phyloP scores from a whole-genome alignment of 2,797 vertebrate species.

The Tokudaia muenninki region DNA sequence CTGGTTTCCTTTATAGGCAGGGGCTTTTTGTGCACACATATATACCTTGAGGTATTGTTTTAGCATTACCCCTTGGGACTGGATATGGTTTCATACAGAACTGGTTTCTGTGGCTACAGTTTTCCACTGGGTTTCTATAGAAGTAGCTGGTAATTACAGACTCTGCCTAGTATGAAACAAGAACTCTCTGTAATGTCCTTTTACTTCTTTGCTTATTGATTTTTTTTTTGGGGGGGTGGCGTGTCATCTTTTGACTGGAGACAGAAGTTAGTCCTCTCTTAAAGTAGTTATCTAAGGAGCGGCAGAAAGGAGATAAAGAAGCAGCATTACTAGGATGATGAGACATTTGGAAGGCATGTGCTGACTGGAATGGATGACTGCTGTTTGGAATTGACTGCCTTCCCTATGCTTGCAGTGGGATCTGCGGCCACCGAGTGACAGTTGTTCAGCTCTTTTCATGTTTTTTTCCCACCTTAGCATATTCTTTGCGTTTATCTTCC shows the following conservation, averaged over 20 bases:
- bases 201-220: conserved; percentile 54
- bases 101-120: background rate
- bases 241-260: background rate
- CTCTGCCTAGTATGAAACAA: background rate
- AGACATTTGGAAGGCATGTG: background rate
- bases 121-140: conserved; percentile 39
- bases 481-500: background rate
- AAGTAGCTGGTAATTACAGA: conserved; percentile 17
- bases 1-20: conserved; percentile 33
- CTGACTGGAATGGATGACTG: background rate
- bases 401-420: background rate
- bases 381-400: background rate
- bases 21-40: background rate
- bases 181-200: background rate
- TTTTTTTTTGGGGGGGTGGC: background rate
- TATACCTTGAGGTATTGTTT: conserved; percentile 34
- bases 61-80: background rate
- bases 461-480: background rate
- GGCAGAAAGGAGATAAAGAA: background rate
- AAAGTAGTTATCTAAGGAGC: background rate
- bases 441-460: background rate
- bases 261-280: background rate
- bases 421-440: too few relatives aligned
- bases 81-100: conserved; percentile 28
- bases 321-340: background rate